A percentile compares a stretch with the other conserved stretches of the same genome.
Evolutionary conservation across 2,888 invertebrate species (phyloP).

Genomic region (Macrosoma leucophasiata): DNA sequence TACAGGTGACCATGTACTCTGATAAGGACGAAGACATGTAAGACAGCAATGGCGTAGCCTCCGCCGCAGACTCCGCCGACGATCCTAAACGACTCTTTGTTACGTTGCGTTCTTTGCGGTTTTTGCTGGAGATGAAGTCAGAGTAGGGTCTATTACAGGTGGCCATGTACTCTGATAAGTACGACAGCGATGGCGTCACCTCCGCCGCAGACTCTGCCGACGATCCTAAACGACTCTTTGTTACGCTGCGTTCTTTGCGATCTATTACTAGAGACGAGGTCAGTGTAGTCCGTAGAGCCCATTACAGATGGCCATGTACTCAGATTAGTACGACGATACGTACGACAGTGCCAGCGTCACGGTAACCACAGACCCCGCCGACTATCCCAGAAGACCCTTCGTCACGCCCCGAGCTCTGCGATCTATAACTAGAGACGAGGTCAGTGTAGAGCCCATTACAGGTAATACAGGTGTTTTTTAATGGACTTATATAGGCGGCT

Average conservation of each 20-base stretch:
- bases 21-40: conserved; percentile 97
- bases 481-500: too few relatives aligned
- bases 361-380: conserved; percentile 43
- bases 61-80: conserved; percentile 41
- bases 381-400: conserved; percentile 42
- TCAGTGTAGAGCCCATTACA: too few relatives aligned
- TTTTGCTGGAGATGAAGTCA: conserved; percentile 24
- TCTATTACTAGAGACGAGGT: conserved; percentile 18
- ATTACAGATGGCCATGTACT: conserved; percentile 76
- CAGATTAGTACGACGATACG: conserved; percentile 95
- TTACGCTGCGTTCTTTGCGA: conserved; percentile 47
- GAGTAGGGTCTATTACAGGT: too few relatives aligned
- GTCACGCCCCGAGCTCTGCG: conserved; percentile 50
- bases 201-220: conserved; percentile 44
- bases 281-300: too few relatives aligned
- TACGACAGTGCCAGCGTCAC: conserved; percentile 81
- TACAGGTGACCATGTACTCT: conserved; percentile 76
- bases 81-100: conserved; percentile 47
- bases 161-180: too few relatives aligned
- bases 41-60: conserved; percentile 77
- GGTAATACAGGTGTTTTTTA: too few relatives aligned
- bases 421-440: conserved; percentile 16
- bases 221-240: conserved; percentile 43
- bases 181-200: conserved; percentile 79
- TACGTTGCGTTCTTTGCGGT: conserved; percentile 45